Conservation (phyloP, 2,113 vertebrate genomes). For the Bujurquina vittata region DNA sequence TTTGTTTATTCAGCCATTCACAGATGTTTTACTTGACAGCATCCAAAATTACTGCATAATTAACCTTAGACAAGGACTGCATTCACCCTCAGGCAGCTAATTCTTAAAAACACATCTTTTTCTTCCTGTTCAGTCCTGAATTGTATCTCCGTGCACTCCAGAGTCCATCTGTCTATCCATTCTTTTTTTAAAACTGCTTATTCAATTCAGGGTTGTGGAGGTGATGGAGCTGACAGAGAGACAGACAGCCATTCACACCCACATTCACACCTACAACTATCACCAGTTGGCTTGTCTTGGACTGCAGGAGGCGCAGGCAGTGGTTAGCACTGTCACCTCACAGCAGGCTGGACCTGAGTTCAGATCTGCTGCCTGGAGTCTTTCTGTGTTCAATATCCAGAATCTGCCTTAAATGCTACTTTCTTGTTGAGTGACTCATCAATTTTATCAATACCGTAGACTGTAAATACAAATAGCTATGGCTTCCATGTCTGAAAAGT, state of each 20-base stretch:
- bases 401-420: not conserved
- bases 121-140: not conserved
- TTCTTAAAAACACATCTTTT: not conserved
- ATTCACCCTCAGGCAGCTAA: not conserved
- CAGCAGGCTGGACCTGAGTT: not conserved
- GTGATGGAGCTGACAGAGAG: not conserved
- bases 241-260: not conserved
- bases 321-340: not conserved
- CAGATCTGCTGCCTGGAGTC: not conserved
- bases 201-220: not conserved
- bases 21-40: not conserved
- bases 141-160: not conserved
- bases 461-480: not conserved
- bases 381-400: not conserved
- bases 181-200: not conserved
- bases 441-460: not conserved
- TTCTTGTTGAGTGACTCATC: not conserved
- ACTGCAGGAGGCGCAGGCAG: not conserved
- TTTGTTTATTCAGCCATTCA: not conserved
- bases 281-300: rapidly evolving
- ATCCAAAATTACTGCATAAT: not conserved
- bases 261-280: not conserved
- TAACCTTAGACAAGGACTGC: not conserved
- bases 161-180: not conserved
- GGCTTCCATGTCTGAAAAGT: not conserved